Percentiles rank a stretch among this genome's conserved stretches.
These are phyloP conservation scores for Lasiommata megera DNA, from an alignment of 2,888 invertebrate species.

Conservation along the genomic window DNA sequence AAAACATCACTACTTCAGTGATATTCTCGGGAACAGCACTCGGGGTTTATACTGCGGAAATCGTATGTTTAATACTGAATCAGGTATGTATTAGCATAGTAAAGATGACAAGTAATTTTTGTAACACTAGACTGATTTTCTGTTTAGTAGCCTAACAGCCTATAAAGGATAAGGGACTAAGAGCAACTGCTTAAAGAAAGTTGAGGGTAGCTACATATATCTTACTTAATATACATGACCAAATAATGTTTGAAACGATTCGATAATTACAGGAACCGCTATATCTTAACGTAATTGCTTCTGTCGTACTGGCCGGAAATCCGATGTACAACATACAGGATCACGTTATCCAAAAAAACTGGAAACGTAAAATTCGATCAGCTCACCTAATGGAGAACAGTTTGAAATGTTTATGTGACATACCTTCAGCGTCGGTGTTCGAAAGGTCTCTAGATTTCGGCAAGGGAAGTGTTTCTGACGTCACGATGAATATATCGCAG, in stretches of 20 bases:
- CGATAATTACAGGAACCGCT: slow-evolving; percentile 59
- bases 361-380: slow-evolving; percentile 53
- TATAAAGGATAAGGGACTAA: too few species aligned
- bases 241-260: too few species aligned
- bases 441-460: slow-evolving; percentile 69
- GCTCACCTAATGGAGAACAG: slow-evolving; percentile 71
- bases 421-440: slow-evolving; percentile 68
- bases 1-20: slow-evolving; percentile 58
- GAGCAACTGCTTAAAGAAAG: too few species aligned
- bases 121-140: too few species aligned
- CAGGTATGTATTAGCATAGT: slow-evolving; percentile 63
- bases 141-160: too few species aligned
- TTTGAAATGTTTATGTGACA: slow-evolving; percentile 54
- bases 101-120: too few species aligned
- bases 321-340: slow-evolving; percentile 53
- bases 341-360: slow-evolving; percentile 57
- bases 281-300: slow-evolving; percentile 58
- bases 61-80: slow-evolving; percentile 68
- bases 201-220: too few species aligned
- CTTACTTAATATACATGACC: too few species aligned
- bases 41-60: slow-evolving; percentile 64
- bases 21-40: slow-evolving; percentile 61
- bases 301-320: slow-evolving; percentile 57
- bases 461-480: slow-evolving; percentile 56
- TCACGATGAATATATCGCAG: slow-evolving; percentile 68